phyloP scores from a whole-genome alignment of 2,797 vertebrate species.

The Bradypodion pumilum region DNA sequence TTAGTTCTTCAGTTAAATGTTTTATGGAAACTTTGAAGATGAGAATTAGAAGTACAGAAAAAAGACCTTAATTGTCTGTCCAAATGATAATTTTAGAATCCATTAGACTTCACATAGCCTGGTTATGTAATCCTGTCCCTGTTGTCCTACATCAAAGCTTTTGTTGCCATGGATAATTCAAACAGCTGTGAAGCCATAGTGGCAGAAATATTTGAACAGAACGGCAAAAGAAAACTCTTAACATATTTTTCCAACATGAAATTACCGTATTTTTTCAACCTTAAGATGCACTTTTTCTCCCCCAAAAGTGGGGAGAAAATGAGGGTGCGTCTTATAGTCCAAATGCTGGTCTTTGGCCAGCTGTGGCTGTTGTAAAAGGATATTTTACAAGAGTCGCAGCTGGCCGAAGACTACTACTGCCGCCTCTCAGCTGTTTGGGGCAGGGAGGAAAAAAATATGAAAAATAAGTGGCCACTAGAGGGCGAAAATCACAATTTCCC shows the following conservation, averaged over 20 bases:
- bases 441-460: no score
- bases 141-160: conserved; percentile 5
- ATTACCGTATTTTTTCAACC: no score
- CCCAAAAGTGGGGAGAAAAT: no score
- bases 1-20: conserved; percentile 15
- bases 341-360: no score
- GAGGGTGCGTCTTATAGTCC: no score
- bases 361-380: no score
- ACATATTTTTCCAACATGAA: neutral
- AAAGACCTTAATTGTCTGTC: conserved; percentile 24
- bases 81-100: conserved; percentile 53
- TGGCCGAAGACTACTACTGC: no score
- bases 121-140: conserved; percentile 39
- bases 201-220: conserved; percentile 2
- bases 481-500: no score
- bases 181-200: neutral
- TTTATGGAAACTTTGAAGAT: conserved; percentile 35
- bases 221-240: neutral
- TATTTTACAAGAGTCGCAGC: no score
- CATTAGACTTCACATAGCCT: conserved; percentile 37
- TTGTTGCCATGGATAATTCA: conserved; percentile 12
- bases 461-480: no score
- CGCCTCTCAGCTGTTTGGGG: no score
- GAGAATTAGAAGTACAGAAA: conserved; percentile 40
- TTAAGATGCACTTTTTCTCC: no score